phyloP scores from a whole-genome alignment of 2,888 invertebrate genomes.

The Lagria hirta region DNA sequence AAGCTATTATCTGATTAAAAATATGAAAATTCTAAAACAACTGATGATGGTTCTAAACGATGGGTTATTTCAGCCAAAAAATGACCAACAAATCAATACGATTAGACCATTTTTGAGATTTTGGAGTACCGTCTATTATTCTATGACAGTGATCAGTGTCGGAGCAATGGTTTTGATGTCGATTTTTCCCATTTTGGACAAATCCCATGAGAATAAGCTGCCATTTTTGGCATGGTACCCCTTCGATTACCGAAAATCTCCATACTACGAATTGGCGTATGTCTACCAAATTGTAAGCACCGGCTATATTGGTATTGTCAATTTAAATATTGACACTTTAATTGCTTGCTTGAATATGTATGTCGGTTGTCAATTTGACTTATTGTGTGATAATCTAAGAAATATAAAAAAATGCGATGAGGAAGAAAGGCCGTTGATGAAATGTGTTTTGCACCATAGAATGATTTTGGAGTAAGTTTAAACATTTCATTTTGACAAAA shows the following conservation, averaged over 20 bases:
- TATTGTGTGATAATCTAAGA: conserved; percentile 2
- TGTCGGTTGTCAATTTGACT: conserved; percentile 3
- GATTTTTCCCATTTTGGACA: conserved; percentile 8
- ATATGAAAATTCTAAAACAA: conserved; percentile 6
- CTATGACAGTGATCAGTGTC: too few relatives aligned
- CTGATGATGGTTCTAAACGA: neutral
- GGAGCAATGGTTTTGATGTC: too few relatives aligned
- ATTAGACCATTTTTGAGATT: too few relatives aligned
- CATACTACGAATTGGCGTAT: conserved; percentile 12
- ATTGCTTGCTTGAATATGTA: conserved; percentile 1
- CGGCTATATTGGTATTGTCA: neutral
- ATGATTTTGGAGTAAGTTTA: conserved; percentile 3
- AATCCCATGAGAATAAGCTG: neutral
- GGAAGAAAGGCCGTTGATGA: neutral
- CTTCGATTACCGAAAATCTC: conserved; percentile 4
- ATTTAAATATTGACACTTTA: conserved; percentile 8
- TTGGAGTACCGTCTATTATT: too few relatives aligned
- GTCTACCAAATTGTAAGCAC: conserved; percentile 5
- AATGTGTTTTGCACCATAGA: conserved; percentile 1
- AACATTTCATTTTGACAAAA: too few relatives aligned
- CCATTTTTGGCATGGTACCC: conserved; percentile 16
- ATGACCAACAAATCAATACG: neutral
- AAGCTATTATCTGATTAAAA: conserved; percentile 2
- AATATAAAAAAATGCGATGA: neutral
- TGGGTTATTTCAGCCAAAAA: conserved; percentile 12